Evolutionary conservation across 1,140 invertebrate species (phyloP), one percentile per base, ranked within the genome.

Genomic region (Cydia strobilella): DNA sequence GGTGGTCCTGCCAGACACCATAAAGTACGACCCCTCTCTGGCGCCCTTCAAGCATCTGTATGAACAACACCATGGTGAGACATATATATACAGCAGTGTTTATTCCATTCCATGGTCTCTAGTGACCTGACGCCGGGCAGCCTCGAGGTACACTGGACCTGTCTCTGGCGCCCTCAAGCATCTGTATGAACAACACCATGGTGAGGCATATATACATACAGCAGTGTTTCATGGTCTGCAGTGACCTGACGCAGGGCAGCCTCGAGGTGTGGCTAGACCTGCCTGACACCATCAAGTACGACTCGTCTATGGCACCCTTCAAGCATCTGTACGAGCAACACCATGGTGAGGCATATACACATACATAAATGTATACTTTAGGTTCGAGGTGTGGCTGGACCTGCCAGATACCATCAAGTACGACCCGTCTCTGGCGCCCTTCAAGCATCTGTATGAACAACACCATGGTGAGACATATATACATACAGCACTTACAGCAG

Each of bases 241-340:
- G 94, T 85, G 94, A 94, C 86, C 89, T 94, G 82, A 94, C 95
- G n/a, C 94, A 95, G 25, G 95, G 95, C 62, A 93, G 95, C 74
- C 3, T 27, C 25, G 25, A 27, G n/a, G n/a, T 95, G 66, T 96
- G 95, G 95, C 87, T 94, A 74, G 93, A 94, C 59, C 89, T 95
- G 42, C 95, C 95, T 0, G 94, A 95, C 75, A 91, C 93, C 54
- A 95, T 96, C 84, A 94, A 95, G n/a, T 90, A 94, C 80, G 95
- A 96, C 85, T 95, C 95, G 4, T 94, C 94, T 65, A 85, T 95
- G 76, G 94, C 94, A 62, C 91, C 93, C n/a, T 95, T 95, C 88
- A 94, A 94, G 76, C 91, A 93, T 76, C 93, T 94, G 74, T 95
- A 95, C 77, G 95, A 96, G 79, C 94, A 94, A 78, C 84, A 94